Conservation (phyloP, 2,113 vertebrate genomes). For the Halichoerus grypus region DNA sequence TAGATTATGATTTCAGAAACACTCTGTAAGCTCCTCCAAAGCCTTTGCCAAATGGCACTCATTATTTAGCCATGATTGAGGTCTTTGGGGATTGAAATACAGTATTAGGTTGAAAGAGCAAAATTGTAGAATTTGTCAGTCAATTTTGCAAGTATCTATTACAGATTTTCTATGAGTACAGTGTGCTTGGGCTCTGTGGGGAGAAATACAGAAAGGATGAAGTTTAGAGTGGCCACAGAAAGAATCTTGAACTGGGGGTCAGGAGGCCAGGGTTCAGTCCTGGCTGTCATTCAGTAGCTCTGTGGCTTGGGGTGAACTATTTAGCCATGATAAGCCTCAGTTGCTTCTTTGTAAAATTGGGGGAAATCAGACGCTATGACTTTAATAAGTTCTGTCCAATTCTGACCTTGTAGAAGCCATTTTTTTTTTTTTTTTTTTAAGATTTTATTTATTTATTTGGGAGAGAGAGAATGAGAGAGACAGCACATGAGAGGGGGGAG, state of each 20-base stretch:
- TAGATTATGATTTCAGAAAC: background rate
- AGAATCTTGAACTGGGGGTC: background rate
- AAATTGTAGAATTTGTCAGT: background rate
- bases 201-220: background rate
- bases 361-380: background rate
- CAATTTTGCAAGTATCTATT: background rate
- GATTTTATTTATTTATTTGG: no score
- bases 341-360: constrained; percentile 29
- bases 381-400: background rate
- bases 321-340: background rate
- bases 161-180: background rate
- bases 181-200: background rate
- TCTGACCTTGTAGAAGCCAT: background rate
- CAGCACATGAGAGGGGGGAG: no score
- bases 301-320: background rate
- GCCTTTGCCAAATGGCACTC: background rate
- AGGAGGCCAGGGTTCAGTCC: background rate
- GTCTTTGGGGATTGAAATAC: background rate
- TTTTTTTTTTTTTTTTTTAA: no score
- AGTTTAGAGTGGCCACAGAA: background rate
- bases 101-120: background rate
- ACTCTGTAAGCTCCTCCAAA: background rate
- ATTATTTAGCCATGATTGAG: background rate
- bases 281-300: background rate
- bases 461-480: no score